Percentiles rank a stretch among this genome's conserved stretches.
Evolutionary conservation across 1,140 invertebrate genomes (phyloP).

Genomic region (Dinoponera quadriceps): DNA sequence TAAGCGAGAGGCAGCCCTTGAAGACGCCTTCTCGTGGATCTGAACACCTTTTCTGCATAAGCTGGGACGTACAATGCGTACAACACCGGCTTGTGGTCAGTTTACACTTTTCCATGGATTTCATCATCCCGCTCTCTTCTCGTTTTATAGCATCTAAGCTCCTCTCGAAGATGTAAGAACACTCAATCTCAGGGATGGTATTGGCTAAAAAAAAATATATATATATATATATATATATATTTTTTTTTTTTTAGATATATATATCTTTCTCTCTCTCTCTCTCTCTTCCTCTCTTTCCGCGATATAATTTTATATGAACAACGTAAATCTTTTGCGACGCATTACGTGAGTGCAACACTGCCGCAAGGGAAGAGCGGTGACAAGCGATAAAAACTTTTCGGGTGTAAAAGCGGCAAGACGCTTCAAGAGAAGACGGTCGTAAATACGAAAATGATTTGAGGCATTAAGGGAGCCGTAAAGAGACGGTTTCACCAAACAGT

Average conservation of each 20-base stretch:
- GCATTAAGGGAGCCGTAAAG: conserved; percentile 53
- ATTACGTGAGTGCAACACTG: not conserved
- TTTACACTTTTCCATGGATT: too few species aligned
- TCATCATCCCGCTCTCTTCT: too few species aligned
- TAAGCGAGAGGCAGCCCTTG: not conserved
- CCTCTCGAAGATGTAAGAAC: too few species aligned
- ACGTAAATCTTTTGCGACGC: not conserved
- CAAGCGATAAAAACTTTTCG: conserved; percentile 50
- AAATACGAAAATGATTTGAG: conserved; percentile 54
- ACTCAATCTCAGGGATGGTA: too few species aligned
- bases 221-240: too few species aligned
- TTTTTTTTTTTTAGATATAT: too few species aligned
- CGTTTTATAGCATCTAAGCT: too few species aligned
- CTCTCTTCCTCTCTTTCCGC: not conserved
- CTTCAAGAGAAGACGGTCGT: conserved; percentile 39
- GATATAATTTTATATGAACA: not conserved
- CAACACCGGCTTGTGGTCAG: too few species aligned
- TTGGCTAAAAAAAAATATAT: too few species aligned
- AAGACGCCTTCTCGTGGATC: not conserved
- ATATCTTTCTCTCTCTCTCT: too few species aligned
- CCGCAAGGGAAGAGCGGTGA: not conserved
- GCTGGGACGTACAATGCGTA: not conserved
- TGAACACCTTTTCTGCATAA: conserved; percentile 19
- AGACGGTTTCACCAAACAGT: conserved; percentile 55
- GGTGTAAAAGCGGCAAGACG: conserved; percentile 34